Base-by-base conservation (phyloP, 2,113 vertebrate genomes). In the Atlantisia rogersi region DNA sequence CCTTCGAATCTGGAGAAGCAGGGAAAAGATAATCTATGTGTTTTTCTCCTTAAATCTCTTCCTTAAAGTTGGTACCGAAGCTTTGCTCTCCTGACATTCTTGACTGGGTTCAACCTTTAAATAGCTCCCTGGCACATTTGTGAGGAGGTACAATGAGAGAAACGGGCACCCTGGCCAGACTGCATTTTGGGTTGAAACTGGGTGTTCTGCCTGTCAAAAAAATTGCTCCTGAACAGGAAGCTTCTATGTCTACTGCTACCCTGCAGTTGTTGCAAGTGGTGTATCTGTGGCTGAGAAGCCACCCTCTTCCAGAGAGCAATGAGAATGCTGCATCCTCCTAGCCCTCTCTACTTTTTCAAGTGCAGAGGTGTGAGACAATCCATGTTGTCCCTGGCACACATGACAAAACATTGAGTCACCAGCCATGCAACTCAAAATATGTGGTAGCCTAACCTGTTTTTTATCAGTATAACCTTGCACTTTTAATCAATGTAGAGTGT, bases 21-120 rank as follows among this genome's bases (percentile, higher is more conserved):
- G 98, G 99, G 82, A 98, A 98, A 97, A 99, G 99, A 99, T 99
- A n/a, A n/a, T n/a, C n/a, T n/a, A 21, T 73, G 53, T 82, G 7
- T 2, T 71, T 94, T 86, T 56, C 32, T 90, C 15, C 13, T 11
- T 10, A 48, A 79, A 31, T 63, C 11, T 76, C 32, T 82, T 68
- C 15, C 21, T 58, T 90, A 31, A 31, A 59, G n/a, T 12, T 64
- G 3, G 4, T 58, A 24, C 60, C 73, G 40, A 64, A 64, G 59
- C 20, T 50, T 75, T 58, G 60, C 24, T 78, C 16, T 60, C 44
- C 15, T 26, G n/a, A 79, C 15, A 37, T 76, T 91, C 50, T 56
- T 69, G 52, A 15, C 42, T 67, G 48, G 5, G 6, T 56, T 92
- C 14, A 14, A 19, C 31, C 39, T 81, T 83, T 53, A 39, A 39